Evolutionary conservation across 1,140 invertebrate species (phyloP), one percentile per base, ranked within the genome.

Genomic region (Hycleus phaleratus): DNA sequence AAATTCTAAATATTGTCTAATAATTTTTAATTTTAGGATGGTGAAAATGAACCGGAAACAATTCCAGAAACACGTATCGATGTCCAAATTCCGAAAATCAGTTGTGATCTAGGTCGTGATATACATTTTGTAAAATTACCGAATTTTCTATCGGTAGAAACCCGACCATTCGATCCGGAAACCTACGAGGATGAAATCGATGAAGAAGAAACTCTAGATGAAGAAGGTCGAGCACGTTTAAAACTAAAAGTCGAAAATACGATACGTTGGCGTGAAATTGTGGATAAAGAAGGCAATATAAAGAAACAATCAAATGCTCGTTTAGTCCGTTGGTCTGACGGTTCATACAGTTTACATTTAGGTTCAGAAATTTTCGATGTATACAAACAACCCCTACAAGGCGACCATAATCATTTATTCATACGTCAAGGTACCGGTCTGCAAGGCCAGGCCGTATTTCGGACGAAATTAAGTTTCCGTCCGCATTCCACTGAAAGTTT

Each of bases 181-280:
- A 93, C 90, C 0, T 99, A 99, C 74, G 97, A 99, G 77, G 96
- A 98, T 79, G 97, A 99, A 79, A 94, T 98, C 64, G 96, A 98
- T 71, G 97, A 99, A 68, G 95, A 99, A 74, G 95, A 98, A 77
- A 93, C 94, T 0, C 78, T 97, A 48, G 95, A 98, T 74, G 97
- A 98, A 72, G 97, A 99, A 81, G 97, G 97, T 67, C 77, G 95
- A 59, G 90, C 91, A n/a, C 84, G 87, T 11, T 74, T 93, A 38
- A 95, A 95, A 75, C 73, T 95, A 9, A 93, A 94, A 78, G 95
- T 98, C 5, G 97, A 98, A 77, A 99, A 98, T 72, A 98, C 95
- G 0, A 93, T 99, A 44, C 80, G 96, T 45, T 99, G 97, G 97
- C 79, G 93, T n/a, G 89, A 90, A 25, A 79, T 76, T 3, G 86